Base-by-base conservation (phyloP, 1,140 invertebrate genomes). In the honey bee (Apis mellifera) region DNA sequence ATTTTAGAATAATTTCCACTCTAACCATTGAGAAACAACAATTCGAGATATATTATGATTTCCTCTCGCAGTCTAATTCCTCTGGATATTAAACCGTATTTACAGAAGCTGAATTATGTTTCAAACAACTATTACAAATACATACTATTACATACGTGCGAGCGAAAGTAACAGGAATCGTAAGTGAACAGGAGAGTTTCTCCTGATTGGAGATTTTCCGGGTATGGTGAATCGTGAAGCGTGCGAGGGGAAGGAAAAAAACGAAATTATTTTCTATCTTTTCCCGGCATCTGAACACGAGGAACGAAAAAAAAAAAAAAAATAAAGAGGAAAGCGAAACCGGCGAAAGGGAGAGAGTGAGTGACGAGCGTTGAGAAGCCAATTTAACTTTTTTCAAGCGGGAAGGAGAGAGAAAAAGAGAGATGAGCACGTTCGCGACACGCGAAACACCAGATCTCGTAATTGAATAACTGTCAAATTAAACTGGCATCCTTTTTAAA, bases 401-500 rank as follows among this genome's bases (percentile, higher is more conserved):
- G n/a, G 32, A 12, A 9, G 54, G 78, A 84, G 81, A 52, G 70
- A 54, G 77, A 60, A 26, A 19, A 19, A n/a, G n/a, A n/a, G 78
- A 66, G 23, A 26, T 21, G 59, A 59, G 59, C 59, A 48, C 70
- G 54, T n/a, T n/a, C 73, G 23, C 84, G 85, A 64, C 78, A 72
- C 71, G 70, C 83, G 69, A 84, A 80, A 82, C 75, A 62, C 83
- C 78, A 84, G 86, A 88, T 87, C 64, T 73, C 60, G 68, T 89
- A 86, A 89, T 89, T 89, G 86, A 89, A 88, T 89, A 88, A 88
- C 86, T 85, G 86, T 87, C 86, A 83, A 88, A 87, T 87, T 87
- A 87, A 85, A 83, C 57, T 72, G 62, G 83, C 83, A 76, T 78
- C 77, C 76, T 85, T 87, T n/a, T 85, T 83, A 78, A 87, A 87